Conservation (phyloP, 2,113 vertebrate species). For the Madoqua kirkii region DNA sequence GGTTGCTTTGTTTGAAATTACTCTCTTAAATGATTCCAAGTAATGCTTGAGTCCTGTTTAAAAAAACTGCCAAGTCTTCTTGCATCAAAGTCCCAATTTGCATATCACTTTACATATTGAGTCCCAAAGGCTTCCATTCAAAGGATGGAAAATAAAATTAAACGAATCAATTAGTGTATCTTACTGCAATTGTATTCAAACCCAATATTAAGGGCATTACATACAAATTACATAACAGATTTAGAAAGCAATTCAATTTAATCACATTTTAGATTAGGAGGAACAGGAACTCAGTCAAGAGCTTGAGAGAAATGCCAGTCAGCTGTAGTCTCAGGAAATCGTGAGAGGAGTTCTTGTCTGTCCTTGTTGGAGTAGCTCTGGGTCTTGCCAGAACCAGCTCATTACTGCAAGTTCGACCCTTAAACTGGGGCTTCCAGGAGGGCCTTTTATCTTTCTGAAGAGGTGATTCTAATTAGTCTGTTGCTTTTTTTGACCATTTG, state of each 20-base stretch:
- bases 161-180: constrained; percentile 72
- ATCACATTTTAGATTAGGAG: constrained; percentile 57
- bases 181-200: constrained; percentile 68
- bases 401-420: not conserved
- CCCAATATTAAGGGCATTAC: constrained; percentile 62
- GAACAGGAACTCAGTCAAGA: constrained; percentile 34
- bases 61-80: constrained; percentile 65
- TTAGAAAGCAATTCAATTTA: constrained; percentile 68
- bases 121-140: constrained; percentile 69
- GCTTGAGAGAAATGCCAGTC: not conserved
- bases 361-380: not conserved
- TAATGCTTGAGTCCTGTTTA: constrained; percentile 46
- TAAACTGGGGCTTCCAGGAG: not conserved
- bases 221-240: constrained; percentile 70
- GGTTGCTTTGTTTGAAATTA: constrained; percentile 60
- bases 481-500: not conserved
- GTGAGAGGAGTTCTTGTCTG: not conserved
- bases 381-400: not conserved
- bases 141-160: constrained; percentile 73
- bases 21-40: constrained; percentile 59
- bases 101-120: constrained; percentile 67
- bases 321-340: not conserved
- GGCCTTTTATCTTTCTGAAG: not conserved
- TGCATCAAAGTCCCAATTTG: constrained; percentile 64
- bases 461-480: not conserved